Evolutionary conservation across 2,113 vertebrate genomes (phyloP), one percentile per base, ranked within the genome.

Genomic region (Apus apus): DNA sequence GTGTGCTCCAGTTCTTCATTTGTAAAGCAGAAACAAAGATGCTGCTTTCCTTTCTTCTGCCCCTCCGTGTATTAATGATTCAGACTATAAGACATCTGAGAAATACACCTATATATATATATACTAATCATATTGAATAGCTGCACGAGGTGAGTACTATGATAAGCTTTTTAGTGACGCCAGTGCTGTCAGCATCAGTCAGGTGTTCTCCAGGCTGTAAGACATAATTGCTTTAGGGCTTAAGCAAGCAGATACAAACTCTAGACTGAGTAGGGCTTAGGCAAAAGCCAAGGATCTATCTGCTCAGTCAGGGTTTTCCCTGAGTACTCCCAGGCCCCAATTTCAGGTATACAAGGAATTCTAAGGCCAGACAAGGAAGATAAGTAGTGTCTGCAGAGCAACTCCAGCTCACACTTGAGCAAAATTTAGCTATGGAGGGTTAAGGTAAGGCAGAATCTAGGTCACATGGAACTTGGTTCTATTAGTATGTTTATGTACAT

Each of bases 161-260:
- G 30, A 21, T 19, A 67, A 0, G 0, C 4, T 64, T 82, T 85
- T 56, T 21, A 54, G 46, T 23, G 68, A 82, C 0, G 0, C 4
- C 85, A 71, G 27, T 1, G 56, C 74, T 85, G 61, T 38, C 57
- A 94, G 72, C 60, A 75, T 34, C 61, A 87, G 61, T 67, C 64
- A 85, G 25, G 29, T 78, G n/a, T 29, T 78, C 57, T 71, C 51
- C 51, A 78, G 56, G 26, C 46, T 89, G 12, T 15, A 73, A 68
- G 2, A 45, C n/a, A 75, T 36, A 85, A 60, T 43, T 71, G 23
- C n/a, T 64, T 36, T 1, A 38, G 65, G 27, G 43, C 21, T 81
- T 61, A 73, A 53, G 32, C 22, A 40, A 91, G 43, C 50, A 74
- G 74, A 68, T 40, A 87, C 7, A 64, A 74, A 58, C n/a, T 71